Conservation (phyloP, 2,888 invertebrate species). For the Tipula unca region DNA sequence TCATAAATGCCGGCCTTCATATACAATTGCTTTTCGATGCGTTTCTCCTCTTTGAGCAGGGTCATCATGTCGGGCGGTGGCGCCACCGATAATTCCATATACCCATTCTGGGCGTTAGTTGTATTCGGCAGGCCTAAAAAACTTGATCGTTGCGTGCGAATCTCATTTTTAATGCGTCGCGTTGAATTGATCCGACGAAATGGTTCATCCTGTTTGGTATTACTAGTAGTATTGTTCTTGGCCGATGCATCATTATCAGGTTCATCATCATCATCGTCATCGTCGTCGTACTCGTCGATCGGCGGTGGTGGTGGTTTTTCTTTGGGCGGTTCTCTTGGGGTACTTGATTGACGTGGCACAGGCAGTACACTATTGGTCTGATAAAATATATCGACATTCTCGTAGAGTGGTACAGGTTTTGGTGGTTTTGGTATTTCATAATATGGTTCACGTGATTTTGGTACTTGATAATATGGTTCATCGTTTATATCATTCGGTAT, state of each 20-base stretch:
- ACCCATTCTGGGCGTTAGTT: slow-evolving; percentile 59
- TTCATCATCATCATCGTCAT: slow-evolving; percentile 42
- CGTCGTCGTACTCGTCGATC: slow-evolving; percentile 42
- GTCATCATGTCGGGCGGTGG: slow-evolving; percentile 74
- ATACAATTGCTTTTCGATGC: slow-evolving; percentile 67
- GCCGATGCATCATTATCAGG: slow-evolving; percentile 23
- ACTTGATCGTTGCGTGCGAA: slow-evolving; percentile 73
- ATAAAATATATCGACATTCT: slow-evolving; percentile 51
- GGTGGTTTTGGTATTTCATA: slow-evolving; percentile 40
- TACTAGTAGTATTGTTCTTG: slow-evolving; percentile 24
- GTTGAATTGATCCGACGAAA: slow-evolving; percentile 72
- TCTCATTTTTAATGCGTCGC: slow-evolving; percentile 76
- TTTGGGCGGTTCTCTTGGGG: slow-evolving; percentile 61
- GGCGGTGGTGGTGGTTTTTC: slow-evolving; percentile 82
- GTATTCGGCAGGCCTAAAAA: slow-evolving; percentile 71
- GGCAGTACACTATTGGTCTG: not conserved
- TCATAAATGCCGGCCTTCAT: slow-evolving; percentile 63
- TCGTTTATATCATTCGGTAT: slow-evolving; percentile 23
- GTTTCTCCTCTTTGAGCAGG: slow-evolving; percentile 70
- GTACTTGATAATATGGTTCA: slow-evolving; percentile 42
- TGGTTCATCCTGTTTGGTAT: slow-evolving; percentile 42
- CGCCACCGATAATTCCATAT: slow-evolving; percentile 56
- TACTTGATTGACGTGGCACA: not conserved
- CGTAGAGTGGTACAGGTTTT: slow-evolving; percentile 50
- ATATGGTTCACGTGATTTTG: slow-evolving; percentile 39